Evolutionary conservation across 2,113 vertebrate genomes (phyloP).

Genomic region (Dermatemys mawii): DNA sequence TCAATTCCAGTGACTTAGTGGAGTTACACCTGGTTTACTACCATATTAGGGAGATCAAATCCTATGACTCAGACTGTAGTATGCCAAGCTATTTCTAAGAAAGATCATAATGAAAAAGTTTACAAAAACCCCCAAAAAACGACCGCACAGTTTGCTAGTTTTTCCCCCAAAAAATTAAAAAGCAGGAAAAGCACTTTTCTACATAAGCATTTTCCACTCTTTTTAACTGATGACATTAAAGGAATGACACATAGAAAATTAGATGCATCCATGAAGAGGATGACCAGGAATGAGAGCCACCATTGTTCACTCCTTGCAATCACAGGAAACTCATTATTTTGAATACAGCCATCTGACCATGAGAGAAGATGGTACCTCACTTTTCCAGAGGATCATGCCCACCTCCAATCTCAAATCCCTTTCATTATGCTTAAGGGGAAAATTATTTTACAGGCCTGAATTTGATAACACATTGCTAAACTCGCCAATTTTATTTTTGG

Average conservation of each 20-base stretch:
- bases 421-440: neutral
- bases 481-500: neutral
- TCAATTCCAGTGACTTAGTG: conserved; percentile 10
- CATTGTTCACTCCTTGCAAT: neutral
- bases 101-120: conserved; percentile 64
- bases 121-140: conserved; percentile 40
- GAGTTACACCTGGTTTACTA: conserved; percentile 48
- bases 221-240: conserved; percentile 23
- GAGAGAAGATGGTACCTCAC: neutral
- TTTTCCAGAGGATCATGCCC: neutral
- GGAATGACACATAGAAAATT: neutral
- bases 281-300: neutral
- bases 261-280: neutral
- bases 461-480: neutral
- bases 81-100: conserved; percentile 64
- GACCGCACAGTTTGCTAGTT: conserved; percentile 47
- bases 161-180: neutral
- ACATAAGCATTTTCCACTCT: conserved; percentile 47
- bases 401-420: neutral
- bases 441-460: neutral
- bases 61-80: conserved; percentile 42
- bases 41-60: conserved; percentile 33
- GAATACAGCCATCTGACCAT: neutral
- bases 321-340: neutral
- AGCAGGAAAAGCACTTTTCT: neutral